Evolutionary conservation across 2,113 vertebrate genomes (phyloP).

Genomic region (Empidonax traillii): DNA sequence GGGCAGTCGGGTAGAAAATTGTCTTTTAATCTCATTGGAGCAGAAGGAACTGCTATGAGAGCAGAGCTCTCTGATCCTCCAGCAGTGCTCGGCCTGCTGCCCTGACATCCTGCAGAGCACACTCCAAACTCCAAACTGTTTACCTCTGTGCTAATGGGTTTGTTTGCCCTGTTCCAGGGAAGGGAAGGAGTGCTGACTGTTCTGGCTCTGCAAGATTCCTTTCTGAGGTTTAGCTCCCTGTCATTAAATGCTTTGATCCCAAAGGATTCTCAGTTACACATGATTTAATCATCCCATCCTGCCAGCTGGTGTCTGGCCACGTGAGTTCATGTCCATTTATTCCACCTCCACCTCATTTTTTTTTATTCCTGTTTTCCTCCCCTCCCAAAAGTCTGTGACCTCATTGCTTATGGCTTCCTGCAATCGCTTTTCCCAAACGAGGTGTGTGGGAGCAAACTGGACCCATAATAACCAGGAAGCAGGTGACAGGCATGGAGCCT

Average conservation of each 20-base stretch:
- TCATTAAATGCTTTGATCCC: not conserved
- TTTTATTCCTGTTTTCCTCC: not conserved
- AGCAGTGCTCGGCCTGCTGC: not conserved
- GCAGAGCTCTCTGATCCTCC: not conserved
- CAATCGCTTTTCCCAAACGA: rapidly evolving
- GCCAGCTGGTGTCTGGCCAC: not conserved
- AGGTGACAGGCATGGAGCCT: not conserved
- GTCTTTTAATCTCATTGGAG: not conserved
- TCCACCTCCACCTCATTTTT: not conserved
- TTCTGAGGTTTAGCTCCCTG: not conserved
- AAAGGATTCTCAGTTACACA: not conserved
- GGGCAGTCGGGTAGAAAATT: not conserved
- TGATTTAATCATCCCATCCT: not conserved
- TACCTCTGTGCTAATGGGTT: not conserved
- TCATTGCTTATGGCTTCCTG: not conserved
- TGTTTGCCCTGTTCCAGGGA: not conserved
- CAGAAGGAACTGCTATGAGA: not conserved
- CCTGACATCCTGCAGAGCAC: not conserved
- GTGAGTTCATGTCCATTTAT: not conserved
- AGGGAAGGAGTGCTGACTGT: not conserved
- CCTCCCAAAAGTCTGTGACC: not conserved
- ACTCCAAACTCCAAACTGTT: not conserved
- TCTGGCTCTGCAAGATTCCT: not conserved
- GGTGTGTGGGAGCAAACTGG: not conserved
- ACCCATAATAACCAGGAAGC: not conserved